Evolutionary conservation across 2,888 invertebrate species (phyloP).

Genomic region (Parochlus steinenii): DNA sequence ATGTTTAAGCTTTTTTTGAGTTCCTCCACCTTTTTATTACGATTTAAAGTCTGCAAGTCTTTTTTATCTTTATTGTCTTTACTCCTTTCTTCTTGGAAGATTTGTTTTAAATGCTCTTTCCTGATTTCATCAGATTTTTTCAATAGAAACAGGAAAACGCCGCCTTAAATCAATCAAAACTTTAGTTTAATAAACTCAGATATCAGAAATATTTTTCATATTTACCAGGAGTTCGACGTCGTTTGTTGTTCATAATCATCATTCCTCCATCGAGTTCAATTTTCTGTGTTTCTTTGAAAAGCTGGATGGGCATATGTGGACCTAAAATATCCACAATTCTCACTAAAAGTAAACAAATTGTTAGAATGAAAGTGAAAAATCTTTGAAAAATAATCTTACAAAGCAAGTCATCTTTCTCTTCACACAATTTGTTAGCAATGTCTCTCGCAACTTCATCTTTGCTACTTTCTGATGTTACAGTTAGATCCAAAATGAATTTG

Average conservation of each 20-base stretch:
- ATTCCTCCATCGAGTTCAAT: constrained; percentile 76
- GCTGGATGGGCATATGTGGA: constrained; percentile 50
- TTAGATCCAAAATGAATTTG: constrained; percentile 38
- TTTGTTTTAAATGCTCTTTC: constrained; percentile 44
- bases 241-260: constrained; percentile 62
- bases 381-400: constrained; percentile 33
- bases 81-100: constrained; percentile 49
- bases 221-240: constrained; percentile 73
- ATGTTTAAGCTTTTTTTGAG: constrained; percentile 43
- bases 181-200: too few relatives aligned
- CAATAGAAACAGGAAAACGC: constrained; percentile 67
- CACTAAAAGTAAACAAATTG: constrained; percentile 28
- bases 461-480: constrained; percentile 33
- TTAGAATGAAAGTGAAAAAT: constrained; percentile 8
- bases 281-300: constrained; percentile 64
- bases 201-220: too few relatives aligned
- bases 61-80: constrained; percentile 37
- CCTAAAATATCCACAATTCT: constrained; percentile 56
- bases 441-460: constrained; percentile 48
- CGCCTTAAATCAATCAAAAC: too few relatives aligned
- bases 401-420: constrained; percentile 56
- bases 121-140: constrained; percentile 52
- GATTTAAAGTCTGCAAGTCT: constrained; percentile 36
- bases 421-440: constrained; percentile 53
- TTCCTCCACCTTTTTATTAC: constrained; percentile 48